phyloP scores from a whole-genome alignment of 37 sponge, comb jelly and placozoan species.

The Cliona cf. orientalis region DNA sequence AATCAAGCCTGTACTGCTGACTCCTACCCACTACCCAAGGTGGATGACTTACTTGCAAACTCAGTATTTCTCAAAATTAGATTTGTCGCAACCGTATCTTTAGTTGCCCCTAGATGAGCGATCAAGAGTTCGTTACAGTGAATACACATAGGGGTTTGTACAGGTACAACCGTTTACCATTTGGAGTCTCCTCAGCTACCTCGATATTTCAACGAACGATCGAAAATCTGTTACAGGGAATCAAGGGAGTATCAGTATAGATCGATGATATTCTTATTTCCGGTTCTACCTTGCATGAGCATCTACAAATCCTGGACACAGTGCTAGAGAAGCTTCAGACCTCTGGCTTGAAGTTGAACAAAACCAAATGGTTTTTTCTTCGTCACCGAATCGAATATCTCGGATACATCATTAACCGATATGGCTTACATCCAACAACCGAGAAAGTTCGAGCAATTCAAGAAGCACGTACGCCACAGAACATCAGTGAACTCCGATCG shows the following conservation, averaged over 20 bases:
- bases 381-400: neutral
- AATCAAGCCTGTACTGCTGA: conserved; percentile 44
- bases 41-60: conserved; percentile 28
- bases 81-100: conserved; percentile 54
- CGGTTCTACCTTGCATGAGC: conserved; percentile 5
- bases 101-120: conserved; percentile 39
- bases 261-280: conserved; percentile 25
- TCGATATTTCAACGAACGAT: conserved; percentile 31
- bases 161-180: conserved; percentile 19
- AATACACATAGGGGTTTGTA: conserved; percentile 67
- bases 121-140: conserved; percentile 26
- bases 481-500: conserved; percentile 14
- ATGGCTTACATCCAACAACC: conserved; percentile 19
- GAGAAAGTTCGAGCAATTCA: conserved; percentile 22
- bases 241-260: conserved; percentile 20
- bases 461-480: conserved; percentile 24
- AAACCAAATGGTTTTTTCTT: conserved; percentile 9
- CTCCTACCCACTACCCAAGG: conserved; percentile 49
- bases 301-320: neutral
- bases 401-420: conserved; percentile 11
- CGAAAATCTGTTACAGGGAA: conserved; percentile 41
- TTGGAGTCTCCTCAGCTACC: conserved; percentile 52
- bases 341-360: conserved; percentile 14
- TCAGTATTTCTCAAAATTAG: conserved; percentile 55
- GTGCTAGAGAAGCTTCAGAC: neutral